A percentile compares a stretch with the other conserved stretches of the same genome.
These are phyloP conservation scores for Abrostola triplasia DNA, from an alignment of 2,888 invertebrate species.

Conservation along the genomic window DNA sequence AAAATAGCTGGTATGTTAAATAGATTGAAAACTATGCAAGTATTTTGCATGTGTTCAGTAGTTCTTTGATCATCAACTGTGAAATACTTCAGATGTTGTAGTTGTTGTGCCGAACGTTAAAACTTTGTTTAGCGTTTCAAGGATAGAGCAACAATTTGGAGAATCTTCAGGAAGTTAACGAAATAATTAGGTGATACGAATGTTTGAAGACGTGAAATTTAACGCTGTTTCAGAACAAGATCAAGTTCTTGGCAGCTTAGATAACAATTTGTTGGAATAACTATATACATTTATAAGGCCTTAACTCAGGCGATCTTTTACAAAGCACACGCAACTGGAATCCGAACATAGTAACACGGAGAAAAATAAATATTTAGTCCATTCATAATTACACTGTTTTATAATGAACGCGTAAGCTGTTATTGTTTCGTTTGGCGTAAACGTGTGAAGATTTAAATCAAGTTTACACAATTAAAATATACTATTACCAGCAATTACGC, in stretches of 20 bases:
- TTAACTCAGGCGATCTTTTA: background rate
- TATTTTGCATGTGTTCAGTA: conserved; percentile 17
- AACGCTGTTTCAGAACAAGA: conserved; percentile 6
- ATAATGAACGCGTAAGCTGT: conserved; percentile 3
- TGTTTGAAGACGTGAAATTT: conserved; percentile 28
- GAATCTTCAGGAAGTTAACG: conserved; percentile 36
- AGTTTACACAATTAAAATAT: background rate
- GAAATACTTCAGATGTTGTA: conserved; percentile 28
- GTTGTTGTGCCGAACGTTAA: conserved; percentile 32
- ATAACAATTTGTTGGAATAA: background rate
- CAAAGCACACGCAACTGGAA: background rate
- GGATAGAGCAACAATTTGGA: conserved; percentile 51
- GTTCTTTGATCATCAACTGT: conserved; percentile 35
- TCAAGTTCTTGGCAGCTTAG: background rate
- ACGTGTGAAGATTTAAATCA: conserved; percentile 4
- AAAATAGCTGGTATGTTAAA: background rate
- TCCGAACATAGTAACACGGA: background rate
- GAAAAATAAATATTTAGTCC: background rate
- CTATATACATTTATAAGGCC: background rate
- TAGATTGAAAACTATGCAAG: conserved; percentile 26
- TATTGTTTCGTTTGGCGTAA: conserved; percentile 7
- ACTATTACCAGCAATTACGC: background rate
- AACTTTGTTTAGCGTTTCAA: conserved; percentile 51
- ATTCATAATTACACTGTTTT: background rate
- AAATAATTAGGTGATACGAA: conserved; percentile 31